A percentile compares a stretch with the other conserved stretches of the same genome.
Evolutionary conservation across 2,888 invertebrate genomes (phyloP).

Genomic region (Tachystola acroxantha): DNA sequence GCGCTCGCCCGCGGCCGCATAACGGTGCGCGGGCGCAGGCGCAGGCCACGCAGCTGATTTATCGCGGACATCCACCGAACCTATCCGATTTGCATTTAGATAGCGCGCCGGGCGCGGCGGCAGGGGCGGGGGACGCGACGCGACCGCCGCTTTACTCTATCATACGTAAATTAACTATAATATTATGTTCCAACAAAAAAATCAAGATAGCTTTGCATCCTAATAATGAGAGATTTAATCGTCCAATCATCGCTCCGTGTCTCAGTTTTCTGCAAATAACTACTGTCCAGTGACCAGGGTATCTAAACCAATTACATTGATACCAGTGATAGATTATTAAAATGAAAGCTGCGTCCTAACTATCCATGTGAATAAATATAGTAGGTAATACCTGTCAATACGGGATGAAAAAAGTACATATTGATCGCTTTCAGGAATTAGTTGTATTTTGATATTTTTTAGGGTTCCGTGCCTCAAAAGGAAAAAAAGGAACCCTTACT

Average conservation of each 20-base stretch:
- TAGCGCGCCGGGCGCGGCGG: slow-evolving; percentile 41
- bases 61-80: slow-evolving; percentile 70
- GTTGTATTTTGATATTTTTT: too few relatives aligned
- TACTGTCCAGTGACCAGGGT: neutral
- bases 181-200: slow-evolving; percentile 53
- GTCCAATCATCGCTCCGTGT: slow-evolving; percentile 32
- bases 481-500: too few relatives aligned
- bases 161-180: slow-evolving; percentile 63
- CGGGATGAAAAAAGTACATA: too few relatives aligned
- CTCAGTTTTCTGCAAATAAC: slow-evolving; percentile 33
- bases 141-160: slow-evolving; percentile 49
- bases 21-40: slow-evolving; percentile 49
- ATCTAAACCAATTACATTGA: neutral
- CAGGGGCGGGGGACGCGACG: slow-evolving; percentile 23
- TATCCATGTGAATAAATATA: too few relatives aligned
- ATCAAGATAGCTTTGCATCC: slow-evolving; percentile 30
- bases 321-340: too few relatives aligned
- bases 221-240: slow-evolving; percentile 53
- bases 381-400: too few relatives aligned
- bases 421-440: too few relatives aligned
- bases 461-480: too few relatives aligned
- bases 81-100: slow-evolving; percentile 78
- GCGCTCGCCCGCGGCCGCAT: slow-evolving; percentile 34
- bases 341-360: too few relatives aligned
- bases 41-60: slow-evolving; percentile 58